Evolutionary conservation across 2,797 vertebrate species (phyloP).

Genomic region (Lagorchestes hirsutus): DNA sequence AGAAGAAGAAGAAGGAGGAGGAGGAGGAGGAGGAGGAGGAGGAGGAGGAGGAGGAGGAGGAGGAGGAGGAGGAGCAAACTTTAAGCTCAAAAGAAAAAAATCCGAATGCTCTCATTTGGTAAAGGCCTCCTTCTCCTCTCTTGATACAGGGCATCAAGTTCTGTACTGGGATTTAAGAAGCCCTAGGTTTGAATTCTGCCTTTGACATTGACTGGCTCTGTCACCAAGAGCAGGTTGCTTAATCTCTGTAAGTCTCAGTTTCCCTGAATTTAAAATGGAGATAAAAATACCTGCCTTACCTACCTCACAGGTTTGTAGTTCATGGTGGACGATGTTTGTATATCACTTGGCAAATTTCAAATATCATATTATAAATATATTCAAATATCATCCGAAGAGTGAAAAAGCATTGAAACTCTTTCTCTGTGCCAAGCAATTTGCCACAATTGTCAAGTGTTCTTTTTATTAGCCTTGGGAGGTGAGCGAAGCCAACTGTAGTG

Average conservation of each 20-base stretch:
- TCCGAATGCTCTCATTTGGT: background rate
- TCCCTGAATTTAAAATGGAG: background rate
- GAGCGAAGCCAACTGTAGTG: background rate
- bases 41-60: background rate
- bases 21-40: too few species aligned
- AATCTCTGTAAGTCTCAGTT: background rate
- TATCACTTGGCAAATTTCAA: background rate
- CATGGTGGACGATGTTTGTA: background rate
- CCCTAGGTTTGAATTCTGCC: background rate
- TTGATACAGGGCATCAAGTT: background rate
- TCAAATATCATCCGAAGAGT: background rate
- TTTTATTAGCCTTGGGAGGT: background rate
- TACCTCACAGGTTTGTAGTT: background rate
- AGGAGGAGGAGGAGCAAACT: background rate
- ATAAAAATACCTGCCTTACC: background rate
- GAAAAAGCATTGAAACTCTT: background rate
- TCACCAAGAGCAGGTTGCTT: background rate
- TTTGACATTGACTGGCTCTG: background rate
- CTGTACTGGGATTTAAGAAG: background rate
- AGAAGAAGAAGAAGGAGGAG: accelerated
- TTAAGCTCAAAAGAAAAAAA: background rate
- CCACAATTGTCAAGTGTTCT: background rate
- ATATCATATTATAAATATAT: too few species aligned
- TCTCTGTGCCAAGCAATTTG: background rate
- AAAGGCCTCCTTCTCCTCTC: background rate